A percentile compares a stretch with the other conserved stretches of the same genome.
phyloP scores from a whole-genome alignment of 1,140 invertebrate species.

The Grapholita molesta region DNA sequence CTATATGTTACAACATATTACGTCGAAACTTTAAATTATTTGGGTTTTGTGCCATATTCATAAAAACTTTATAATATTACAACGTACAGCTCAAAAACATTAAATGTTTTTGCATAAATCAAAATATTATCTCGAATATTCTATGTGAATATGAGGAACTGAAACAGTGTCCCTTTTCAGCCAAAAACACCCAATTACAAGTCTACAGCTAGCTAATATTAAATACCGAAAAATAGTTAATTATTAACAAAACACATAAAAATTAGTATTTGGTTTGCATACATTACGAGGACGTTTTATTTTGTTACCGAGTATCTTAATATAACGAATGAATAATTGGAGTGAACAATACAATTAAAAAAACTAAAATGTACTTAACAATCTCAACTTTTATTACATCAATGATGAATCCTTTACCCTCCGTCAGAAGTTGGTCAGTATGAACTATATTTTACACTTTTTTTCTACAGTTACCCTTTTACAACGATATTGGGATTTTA shows the following conservation, averaged over 20 bases:
- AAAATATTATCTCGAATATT: not conserved
- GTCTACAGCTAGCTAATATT: conserved; percentile 36
- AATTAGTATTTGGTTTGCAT: conserved; percentile 68
- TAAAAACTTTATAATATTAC: no score
- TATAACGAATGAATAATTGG: not conserved
- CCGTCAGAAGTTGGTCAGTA: not conserved
- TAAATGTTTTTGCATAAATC: no score
- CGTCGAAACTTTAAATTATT: no score
- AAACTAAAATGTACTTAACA: no score
- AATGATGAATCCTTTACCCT: not conserved
- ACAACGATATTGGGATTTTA: not conserved
- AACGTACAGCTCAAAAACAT: no score
- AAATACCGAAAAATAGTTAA: conserved; percentile 32
- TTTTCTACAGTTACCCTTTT: not conserved
- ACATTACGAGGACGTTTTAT: conserved; percentile 25
- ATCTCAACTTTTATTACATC: no score
- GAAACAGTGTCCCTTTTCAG: conserved; percentile 19
- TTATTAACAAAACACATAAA: conserved; percentile 41
- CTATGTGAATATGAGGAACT: not conserved
- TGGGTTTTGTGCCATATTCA: no score
- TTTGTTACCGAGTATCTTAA: not conserved
- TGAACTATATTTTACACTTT: not conserved
- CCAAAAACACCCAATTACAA: conserved; percentile 26
- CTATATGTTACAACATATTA: no score
- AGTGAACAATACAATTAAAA: not conserved